Conservation (phyloP, 2,113 vertebrate genomes). For the Puffinus mauretanicus region DNA sequence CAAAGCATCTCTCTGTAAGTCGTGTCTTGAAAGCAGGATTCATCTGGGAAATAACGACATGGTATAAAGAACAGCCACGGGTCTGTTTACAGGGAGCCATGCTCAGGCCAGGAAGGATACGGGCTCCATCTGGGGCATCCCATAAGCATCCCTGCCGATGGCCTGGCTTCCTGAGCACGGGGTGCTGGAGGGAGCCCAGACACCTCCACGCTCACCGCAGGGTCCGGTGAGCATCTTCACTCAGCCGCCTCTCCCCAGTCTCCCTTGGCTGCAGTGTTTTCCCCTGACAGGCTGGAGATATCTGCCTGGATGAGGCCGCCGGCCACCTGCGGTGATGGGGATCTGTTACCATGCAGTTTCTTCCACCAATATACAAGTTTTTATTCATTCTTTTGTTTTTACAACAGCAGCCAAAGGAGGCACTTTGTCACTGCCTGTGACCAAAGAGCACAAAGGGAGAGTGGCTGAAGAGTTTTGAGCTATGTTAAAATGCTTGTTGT, state of each 20-base stretch:
- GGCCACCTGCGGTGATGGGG: background rate
- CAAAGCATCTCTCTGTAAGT: background rate
- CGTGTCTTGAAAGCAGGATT: background rate
- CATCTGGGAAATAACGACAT: background rate
- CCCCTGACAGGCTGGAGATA: background rate
- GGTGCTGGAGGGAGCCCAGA: background rate
- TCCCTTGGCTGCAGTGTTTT: fast-evolving
- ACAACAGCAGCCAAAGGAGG: background rate
- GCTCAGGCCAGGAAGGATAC: background rate
- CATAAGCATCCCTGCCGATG: background rate
- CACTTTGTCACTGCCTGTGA: background rate
- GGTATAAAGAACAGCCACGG: background rate
- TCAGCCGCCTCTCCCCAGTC: background rate
- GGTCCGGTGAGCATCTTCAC: background rate
- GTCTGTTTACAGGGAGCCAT: background rate
- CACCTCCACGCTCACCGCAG: background rate
- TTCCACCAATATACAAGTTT: background rate
- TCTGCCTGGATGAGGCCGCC: background rate
- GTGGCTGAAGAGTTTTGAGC: slow-evolving; percentile 16
- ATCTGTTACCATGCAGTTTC: background rate
- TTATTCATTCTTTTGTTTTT: slow-evolving; percentile 40
- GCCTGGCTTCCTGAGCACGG: background rate
- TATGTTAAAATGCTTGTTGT: slow-evolving; percentile 47
- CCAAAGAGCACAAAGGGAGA: background rate
- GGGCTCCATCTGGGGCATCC: background rate